Evolutionary conservation across 2,888 invertebrate genomes (phyloP), one percentile per base, ranked within the genome.

Genomic region (Pheosia gnoma): DNA sequence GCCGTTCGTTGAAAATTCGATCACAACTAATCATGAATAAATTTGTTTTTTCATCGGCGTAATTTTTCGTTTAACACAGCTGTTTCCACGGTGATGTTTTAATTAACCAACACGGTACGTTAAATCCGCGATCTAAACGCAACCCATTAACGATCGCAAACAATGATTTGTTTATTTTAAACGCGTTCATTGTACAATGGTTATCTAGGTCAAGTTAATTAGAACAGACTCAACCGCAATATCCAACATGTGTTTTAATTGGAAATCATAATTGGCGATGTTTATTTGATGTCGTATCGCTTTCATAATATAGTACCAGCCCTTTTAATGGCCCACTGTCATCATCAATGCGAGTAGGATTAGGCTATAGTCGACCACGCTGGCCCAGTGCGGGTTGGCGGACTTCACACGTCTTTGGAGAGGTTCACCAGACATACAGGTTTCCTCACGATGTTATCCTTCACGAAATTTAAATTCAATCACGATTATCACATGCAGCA

Each of bases 151-250:
- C 37, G 37, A 53, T 37, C 9, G 37, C 53, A 53, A 53, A 53
- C 53, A 53, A 53, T 53, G 53, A 53, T 53, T 53, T 36, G 53
- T 53, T 37, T 53, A 53, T 53, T 53, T 37, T 9, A 53, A 37
- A 37, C 25, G 53, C 11, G 37, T 37, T 11, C 53, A 37, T 37
- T 53, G 37, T 4, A 37, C 37, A 11, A 5, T 25, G n/a, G 11
- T 9, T 53, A 53, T 53, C 37, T 53, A n/a, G 53, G 53, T 11
- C 53, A 38, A 38, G 53, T 53, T 53, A 53, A 53, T 53, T 37
- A 53, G 53, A 37, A 53, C 37, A 7, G 53, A 36, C 4, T 6
- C 7, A 53, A 53, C 53, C 37, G 25, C 53, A 37, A 25, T 53
- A 25, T 51, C 37, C 37, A 8, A 6, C 25, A 25, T 53, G 53